phyloP scores from a whole-genome alignment of 2,113 vertebrate species.

The Ia io region DNA sequence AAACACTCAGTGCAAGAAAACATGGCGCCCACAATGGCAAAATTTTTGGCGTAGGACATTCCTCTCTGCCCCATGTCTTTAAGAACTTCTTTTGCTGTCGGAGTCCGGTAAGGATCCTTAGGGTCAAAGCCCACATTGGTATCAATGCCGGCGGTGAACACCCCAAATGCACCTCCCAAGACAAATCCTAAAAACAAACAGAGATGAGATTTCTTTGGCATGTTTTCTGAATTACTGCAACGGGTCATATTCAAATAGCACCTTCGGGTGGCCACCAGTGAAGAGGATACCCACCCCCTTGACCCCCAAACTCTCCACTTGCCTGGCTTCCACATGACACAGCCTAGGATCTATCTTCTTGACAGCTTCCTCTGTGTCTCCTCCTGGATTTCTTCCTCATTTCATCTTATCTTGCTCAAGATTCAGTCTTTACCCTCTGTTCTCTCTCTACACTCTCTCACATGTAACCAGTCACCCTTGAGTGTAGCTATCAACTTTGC shows the following conservation, averaged over 20 bases:
- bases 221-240: neutral
- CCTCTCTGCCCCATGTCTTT: slow-evolving; percentile 98
- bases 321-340: neutral
- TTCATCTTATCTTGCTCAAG: neutral
- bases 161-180: slow-evolving; percentile 95
- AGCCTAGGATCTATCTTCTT: neutral
- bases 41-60: slow-evolving; percentile 98
- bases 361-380: neutral
- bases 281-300: neutral
- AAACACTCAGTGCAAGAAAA: slow-evolving; percentile 98
- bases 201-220: neutral
- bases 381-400: neutral
- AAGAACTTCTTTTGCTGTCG: slow-evolving; percentile 94
- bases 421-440: neutral
- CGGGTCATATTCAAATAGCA: neutral
- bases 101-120: slow-evolving; percentile 94
- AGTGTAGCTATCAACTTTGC: neutral
- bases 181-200: slow-evolving; percentile 88
- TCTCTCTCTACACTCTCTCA: neutral
- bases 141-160: slow-evolving; percentile 98
- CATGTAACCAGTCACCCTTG: neutral
- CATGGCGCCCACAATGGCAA: slow-evolving; percentile 97
- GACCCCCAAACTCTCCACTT: neutral
- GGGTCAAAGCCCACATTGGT: slow-evolving; percentile 97
- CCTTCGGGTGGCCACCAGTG: neutral